phyloP scores from a whole-genome alignment of 2,113 vertebrate species.

The Gyps fulvus region DNA sequence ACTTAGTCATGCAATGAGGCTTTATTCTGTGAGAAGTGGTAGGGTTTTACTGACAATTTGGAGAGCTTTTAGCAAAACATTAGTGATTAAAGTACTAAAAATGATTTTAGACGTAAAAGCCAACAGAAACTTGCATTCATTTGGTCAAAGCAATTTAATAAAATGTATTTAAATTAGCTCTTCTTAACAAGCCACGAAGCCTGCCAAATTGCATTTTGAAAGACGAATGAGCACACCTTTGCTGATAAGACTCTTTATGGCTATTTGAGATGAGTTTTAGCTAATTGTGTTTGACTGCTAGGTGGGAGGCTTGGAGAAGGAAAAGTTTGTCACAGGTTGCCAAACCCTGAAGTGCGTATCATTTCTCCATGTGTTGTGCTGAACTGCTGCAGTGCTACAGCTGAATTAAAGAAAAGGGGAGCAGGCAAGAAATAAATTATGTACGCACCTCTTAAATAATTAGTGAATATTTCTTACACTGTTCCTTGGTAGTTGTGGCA shows the following conservation, averaged over 20 bases:
- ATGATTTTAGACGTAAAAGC: background rate
- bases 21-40: background rate
- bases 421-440: slow-evolving; percentile 19
- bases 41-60: background rate
- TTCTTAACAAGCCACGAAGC: background rate
- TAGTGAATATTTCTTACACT: background rate
- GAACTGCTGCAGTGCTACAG: background rate
- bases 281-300: background rate
- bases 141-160: background rate
- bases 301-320: background rate
- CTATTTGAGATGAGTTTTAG: background rate
- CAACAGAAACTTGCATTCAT: background rate
- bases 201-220: background rate
- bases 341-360: background rate
- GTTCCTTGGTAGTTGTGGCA: background rate
- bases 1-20: background rate
- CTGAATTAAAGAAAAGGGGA: background rate
- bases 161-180: background rate
- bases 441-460: background rate
- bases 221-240: background rate
- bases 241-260: background rate
- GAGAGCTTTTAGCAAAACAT: background rate
- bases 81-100: background rate
- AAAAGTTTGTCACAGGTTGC: background rate
- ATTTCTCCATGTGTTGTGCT: background rate